A percentile compares a stretch with the other conserved stretches of the same genome.
Conservation (phyloP, 2,113 vertebrate species). For the Scartelaos histophorus region DNA sequence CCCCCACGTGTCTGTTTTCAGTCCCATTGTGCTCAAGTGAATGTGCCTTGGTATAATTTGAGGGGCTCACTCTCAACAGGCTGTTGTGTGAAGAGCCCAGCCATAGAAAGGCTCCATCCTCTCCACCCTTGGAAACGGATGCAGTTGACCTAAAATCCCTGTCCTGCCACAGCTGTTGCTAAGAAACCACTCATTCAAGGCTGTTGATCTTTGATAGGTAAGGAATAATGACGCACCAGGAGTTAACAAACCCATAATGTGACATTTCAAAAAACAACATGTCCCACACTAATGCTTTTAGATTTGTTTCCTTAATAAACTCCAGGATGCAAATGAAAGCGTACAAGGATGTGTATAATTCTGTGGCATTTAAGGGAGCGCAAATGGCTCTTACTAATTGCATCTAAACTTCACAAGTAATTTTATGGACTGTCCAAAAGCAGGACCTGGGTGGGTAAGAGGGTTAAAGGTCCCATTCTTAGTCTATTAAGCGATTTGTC, state of each 20-base stretch:
- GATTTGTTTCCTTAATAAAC: slow-evolving; percentile 2
- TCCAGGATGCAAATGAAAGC: not conserved
- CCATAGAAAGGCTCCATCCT: slow-evolving; percentile 27
- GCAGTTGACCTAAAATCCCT: slow-evolving; percentile 27
- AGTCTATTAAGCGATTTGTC: too few relatives aligned
- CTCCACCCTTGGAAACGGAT: slow-evolving; percentile 31
- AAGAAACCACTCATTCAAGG: slow-evolving; percentile 45
- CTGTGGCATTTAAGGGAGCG: not conserved
- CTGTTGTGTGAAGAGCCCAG: slow-evolving; percentile 42
- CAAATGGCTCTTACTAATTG: not conserved
- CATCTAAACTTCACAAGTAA: not conserved
- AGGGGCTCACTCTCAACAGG: slow-evolving; percentile 42
- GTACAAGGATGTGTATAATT: not conserved
- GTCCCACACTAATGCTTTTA: not conserved
- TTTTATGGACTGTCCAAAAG: not conserved
- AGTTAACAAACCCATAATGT: slow-evolving; percentile 21
- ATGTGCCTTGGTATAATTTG: slow-evolving; percentile 46
- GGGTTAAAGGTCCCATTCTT: too few relatives aligned
- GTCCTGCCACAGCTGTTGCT: slow-evolving; percentile 48
- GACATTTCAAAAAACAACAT: slow-evolving; percentile 15
- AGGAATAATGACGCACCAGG: slow-evolving; percentile 18
- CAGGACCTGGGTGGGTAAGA: not conserved
- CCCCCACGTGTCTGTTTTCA: slow-evolving; percentile 4
- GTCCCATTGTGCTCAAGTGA: slow-evolving; percentile 40
- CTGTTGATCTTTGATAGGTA: slow-evolving; percentile 37